Base-by-base conservation (phyloP, 2,888 invertebrate genomes). In the Microchrysa polita region DNA sequence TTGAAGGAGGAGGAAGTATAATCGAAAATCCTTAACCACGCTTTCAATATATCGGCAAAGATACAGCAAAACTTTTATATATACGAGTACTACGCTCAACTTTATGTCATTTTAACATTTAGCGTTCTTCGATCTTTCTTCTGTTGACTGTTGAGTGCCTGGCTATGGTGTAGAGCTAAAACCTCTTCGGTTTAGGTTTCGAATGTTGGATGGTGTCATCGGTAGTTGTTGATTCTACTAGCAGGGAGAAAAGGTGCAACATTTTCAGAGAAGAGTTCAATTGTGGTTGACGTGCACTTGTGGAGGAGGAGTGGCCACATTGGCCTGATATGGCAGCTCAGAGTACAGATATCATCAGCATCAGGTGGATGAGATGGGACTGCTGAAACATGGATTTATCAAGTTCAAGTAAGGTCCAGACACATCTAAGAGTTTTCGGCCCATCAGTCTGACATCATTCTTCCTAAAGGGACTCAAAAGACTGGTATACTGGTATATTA, bases 341-440 rank as follows among this genome's bases (percentile, higher is more conserved):
- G 52, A 48, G 12, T 10, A 27, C 7, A 52, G 52, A 23, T 23
- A 55, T 44, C 73, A 23, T n/a, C n/a, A n/a, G n/a, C n/a, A n/a
- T n/a, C n/a, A 42, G 42, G 61, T 73, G 23, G 57, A 67, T 27
- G 12, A 57, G 40, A 1, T 42, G 40, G 16, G 14, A 57, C 40
- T 69, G 53, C n/a, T n/a, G 42, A 65, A 75, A 63, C 75, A 34
- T 5, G 27, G 27, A 34, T 34, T 67, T 65, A 75, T 75, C 73
- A 73, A 75, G 71, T 73, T 75, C 75, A 73, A 75, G 27, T 34
- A 72, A 73, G 73, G 71, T 75, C 67, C 73, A 44, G 55, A 22
- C n/a, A n/a, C n/a, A n/a, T n/a, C n/a, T n/a, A n/a, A n/a, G n/a
- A n/a, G n/a, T n/a, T n/a, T n/a, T n/a, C n/a, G n/a, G n/a, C n/a